Conservation (phyloP, 2,113 vertebrate species). For the Grammomys surdaster region DNA sequence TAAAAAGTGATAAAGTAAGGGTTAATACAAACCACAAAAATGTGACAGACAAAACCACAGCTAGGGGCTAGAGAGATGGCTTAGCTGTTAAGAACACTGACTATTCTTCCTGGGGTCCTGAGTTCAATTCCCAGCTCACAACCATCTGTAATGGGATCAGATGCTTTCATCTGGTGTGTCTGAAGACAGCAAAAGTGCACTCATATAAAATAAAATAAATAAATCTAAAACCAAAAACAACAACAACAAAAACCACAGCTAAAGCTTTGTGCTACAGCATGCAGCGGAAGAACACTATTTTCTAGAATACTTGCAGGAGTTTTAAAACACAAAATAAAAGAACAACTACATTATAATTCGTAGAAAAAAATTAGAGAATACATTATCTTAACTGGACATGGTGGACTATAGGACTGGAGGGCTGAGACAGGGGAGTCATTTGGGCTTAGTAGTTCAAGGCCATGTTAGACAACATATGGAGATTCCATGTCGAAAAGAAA, state of each 20-base stretch:
- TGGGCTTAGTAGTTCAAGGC: background rate
- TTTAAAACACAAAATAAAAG: slow-evolving; percentile 30
- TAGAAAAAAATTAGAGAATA: background rate
- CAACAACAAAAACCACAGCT: background rate
- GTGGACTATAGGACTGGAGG: background rate
- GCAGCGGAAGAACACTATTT: background rate
- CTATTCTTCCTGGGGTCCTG: no score
- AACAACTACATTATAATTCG: background rate
- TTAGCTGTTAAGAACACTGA: no score
- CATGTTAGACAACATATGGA: no score
- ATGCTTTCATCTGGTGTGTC: no score
- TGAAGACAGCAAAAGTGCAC: no score
- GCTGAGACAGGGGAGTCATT: no score
- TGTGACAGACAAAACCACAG: background rate
- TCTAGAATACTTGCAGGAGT: background rate
- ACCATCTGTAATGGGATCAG: no score
- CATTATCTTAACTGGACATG: background rate
- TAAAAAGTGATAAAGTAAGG: background rate
- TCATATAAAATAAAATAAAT: no score
- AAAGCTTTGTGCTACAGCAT: background rate
- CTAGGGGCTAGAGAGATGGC: background rate
- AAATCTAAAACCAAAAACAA: no score
- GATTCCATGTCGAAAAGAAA: background rate
- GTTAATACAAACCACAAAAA: slow-evolving; percentile 2
- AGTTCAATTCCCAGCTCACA: no score